Percentiles rank a stretch among this genome's conserved stretches.
Evolutionary conservation across 2,113 vertebrate genomes (phyloP).

Genomic region (Coreoperca whiteheadi): DNA sequence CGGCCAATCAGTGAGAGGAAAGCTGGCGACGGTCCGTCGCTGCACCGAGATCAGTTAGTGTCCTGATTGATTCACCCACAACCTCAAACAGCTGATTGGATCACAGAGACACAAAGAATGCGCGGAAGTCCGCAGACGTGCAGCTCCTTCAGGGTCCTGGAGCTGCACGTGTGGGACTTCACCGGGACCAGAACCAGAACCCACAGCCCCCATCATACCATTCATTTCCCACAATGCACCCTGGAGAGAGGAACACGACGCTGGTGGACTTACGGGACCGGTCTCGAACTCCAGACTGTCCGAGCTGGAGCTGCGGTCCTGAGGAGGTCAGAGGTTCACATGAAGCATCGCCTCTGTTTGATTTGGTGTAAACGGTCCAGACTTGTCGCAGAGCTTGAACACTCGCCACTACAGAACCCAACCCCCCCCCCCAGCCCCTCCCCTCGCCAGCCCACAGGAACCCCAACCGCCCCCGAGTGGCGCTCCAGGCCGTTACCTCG

Average conservation of each 20-base stretch:
- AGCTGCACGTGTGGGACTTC: constrained; percentile 12
- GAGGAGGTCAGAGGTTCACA: constrained; percentile 70
- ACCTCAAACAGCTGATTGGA: constrained; percentile 32
- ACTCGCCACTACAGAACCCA: no score
- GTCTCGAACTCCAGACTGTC: constrained; percentile 90
- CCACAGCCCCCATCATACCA: constrained; percentile 27
- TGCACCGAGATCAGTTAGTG: no score
- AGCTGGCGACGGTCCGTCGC: no score
- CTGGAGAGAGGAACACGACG: constrained; percentile 31
- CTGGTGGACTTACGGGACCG: constrained; percentile 91
- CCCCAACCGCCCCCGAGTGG: no score
- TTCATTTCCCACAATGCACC: constrained; percentile 76
- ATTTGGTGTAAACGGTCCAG: no score
- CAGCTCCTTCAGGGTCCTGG: not conserved
- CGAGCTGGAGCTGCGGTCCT: constrained; percentile 92
- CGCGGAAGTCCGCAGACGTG: not conserved
- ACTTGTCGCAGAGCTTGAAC: no score
- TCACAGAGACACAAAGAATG: not conserved
- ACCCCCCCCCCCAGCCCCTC: no score
- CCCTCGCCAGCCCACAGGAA: no score
- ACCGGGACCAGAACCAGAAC: constrained; percentile 41
- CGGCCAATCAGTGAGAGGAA: not conserved
- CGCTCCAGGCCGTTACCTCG: constrained; percentile 87
- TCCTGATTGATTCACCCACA: constrained; percentile 23
- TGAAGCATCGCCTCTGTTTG: no score